phyloP scores from a whole-genome alignment of 2,888 invertebrate genomes.

The Craniophora ligustri region DNA sequence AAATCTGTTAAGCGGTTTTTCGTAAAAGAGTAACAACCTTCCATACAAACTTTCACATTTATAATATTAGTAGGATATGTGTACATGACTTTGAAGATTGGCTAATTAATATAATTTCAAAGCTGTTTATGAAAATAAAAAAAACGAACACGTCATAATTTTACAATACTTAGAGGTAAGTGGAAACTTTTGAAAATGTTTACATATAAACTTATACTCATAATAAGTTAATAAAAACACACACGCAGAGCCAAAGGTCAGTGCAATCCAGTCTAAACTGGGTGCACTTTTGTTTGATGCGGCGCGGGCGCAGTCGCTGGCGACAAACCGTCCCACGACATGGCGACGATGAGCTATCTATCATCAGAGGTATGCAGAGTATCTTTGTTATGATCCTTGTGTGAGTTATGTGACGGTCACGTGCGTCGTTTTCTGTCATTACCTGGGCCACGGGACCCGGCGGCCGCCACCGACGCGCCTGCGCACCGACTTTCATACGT shows the following conservation, averaged over 20 bases:
- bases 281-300: constrained; percentile 4
- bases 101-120: no score
- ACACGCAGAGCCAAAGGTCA: neutral
- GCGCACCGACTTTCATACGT: constrained; percentile 60
- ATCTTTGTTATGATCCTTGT: constrained; percentile 72
- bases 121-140: no score
- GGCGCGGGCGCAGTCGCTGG: constrained; percentile 8
- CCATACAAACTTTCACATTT: no score
- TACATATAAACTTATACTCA: no score
- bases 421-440: constrained; percentile 78
- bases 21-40: no score
- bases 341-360: constrained; percentile 42
- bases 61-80: no score
- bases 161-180: no score
- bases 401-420: constrained; percentile 68
- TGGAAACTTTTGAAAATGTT: no score
- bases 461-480: constrained; percentile 65
- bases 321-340: constrained; percentile 18
- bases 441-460: constrained; percentile 72
- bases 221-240: no score
- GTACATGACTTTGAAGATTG: no score
- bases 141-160: no score
- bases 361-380: constrained; percentile 53
- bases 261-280: neutral
- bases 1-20: no score